Percentiles rank a stretch among this genome's conserved stretches.
phyloP scores from a whole-genome alignment of 2,797 vertebrate species.

The Lutjanus campechanus region DNA sequence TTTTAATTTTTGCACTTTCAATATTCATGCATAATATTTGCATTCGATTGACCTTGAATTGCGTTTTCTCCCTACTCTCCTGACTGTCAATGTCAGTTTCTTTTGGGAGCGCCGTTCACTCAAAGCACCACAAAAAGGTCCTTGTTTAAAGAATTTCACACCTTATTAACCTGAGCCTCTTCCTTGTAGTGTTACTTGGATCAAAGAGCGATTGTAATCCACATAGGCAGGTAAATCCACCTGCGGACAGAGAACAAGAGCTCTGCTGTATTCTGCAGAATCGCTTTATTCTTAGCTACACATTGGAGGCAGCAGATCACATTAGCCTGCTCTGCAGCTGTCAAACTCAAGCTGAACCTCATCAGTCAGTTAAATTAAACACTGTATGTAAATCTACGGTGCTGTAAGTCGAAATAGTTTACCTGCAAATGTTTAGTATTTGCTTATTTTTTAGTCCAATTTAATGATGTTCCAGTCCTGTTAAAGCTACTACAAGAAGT shows the following conservation, averaged over 20 bases:
- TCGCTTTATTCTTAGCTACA: slow-evolving; percentile 20
- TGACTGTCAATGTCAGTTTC: slow-evolving; percentile 35
- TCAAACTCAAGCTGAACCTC: background rate
- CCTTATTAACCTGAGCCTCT: slow-evolving; percentile 66
- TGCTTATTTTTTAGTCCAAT: background rate
- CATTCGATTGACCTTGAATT: slow-evolving; percentile 18
- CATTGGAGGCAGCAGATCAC: slow-evolving; percentile 5
- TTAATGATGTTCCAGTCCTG: background rate
- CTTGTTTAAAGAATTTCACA: slow-evolving; percentile 69
- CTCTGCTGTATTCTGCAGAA: slow-evolving; percentile 34
- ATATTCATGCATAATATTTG: background rate
- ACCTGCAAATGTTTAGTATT: background rate
- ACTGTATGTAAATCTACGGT: background rate
- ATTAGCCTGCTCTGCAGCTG: background rate
- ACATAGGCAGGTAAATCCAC: slow-evolving; percentile 55
- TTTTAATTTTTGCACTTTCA: too few relatives aligned
- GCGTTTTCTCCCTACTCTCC: slow-evolving; percentile 10
- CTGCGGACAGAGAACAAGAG: slow-evolving; percentile 53
- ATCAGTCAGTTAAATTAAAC: background rate
- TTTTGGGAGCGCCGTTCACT: slow-evolving; percentile 37
- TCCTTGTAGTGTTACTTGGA: slow-evolving; percentile 59
- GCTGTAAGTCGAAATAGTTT: background rate
- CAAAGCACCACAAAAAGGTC: slow-evolving; percentile 48
- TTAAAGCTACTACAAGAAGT: background rate
- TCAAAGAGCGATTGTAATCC: slow-evolving; percentile 70